Base-by-base conservation (phyloP, 30 jellyfish, hydroid and myxozoan species). In the Catostylus mosaicus region DNA sequence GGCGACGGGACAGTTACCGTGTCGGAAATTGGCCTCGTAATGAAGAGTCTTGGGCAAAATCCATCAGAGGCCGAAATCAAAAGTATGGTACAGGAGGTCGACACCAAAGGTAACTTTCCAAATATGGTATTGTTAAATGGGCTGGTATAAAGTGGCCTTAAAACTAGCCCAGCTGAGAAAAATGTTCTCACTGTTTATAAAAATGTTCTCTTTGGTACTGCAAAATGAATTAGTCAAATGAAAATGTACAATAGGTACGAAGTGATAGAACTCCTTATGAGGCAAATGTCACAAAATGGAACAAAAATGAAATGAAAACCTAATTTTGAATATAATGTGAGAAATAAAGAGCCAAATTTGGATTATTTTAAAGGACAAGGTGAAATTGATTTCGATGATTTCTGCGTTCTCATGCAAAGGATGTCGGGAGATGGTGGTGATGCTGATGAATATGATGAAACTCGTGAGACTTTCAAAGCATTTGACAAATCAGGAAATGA, bases 1-100 rank as follows among this genome's bases (percentile, higher is more conserved):
- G 97, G 97, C 27, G 97, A 90, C 68, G 97, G 97, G 0, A 90
- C 97, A 4, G 90, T 90, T 46, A 74, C 97, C 0, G 90, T 83
- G 33, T 60, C 78, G 7, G 97, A 89, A 66, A 66, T 89, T 74
- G 90, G 90, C 54, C 80, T 73, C 57, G 97, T 89, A 29, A 70
- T 89, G 90, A 76, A 82, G 63, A 80, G 94, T 63, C 60, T 89
- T 51, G 97, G 97, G 36, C 97, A 89, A 40, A 77, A 67, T 67
- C 88, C 94, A 20, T 48, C 93, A 19, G 97, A 89, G 70, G 90
- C 90, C 26, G 97, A 89, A 36, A 73, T 89, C 84, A 89, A 65
- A 64, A 82, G 33, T 78, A 89, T 89, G 97, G 86, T 89, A 10
- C 73, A 52, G 19, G 97, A 89, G 43, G 94, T 89, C 27, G 89